Conservation (phyloP, 2,888 invertebrate genomes). For the Amphipoea oculea region DNA sequence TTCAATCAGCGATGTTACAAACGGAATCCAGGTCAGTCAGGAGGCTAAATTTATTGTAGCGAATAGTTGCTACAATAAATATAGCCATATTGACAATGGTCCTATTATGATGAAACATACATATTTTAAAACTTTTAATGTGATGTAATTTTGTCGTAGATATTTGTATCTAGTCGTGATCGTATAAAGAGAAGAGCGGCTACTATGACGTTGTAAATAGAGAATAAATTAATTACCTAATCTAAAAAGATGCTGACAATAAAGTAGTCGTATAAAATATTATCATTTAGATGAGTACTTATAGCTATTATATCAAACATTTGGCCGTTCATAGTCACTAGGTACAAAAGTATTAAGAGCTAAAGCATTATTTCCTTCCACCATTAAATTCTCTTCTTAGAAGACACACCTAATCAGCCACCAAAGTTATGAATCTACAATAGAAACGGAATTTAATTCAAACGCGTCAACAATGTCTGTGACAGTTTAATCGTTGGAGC, state of each 20-base stretch:
- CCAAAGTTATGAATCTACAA: slow-evolving; percentile 46
- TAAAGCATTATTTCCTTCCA: neutral
- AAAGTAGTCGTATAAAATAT: neutral
- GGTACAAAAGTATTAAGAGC: neutral
- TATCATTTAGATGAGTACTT: too few species aligned
- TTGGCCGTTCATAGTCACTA: neutral
- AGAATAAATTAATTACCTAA: neutral
- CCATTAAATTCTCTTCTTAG: slow-evolving; percentile 4
- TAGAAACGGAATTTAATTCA: slow-evolving; percentile 54
- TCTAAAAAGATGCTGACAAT: neutral
- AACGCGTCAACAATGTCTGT: slow-evolving; percentile 76
- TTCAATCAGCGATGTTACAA: too few species aligned
- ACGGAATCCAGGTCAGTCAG: too few species aligned
- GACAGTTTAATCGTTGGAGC: slow-evolving; percentile 88
- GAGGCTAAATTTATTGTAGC: too few species aligned
- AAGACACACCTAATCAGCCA: slow-evolving; percentile 42
- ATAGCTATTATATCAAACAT: neutral
- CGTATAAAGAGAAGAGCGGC: too few species aligned
- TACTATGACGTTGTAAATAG: too few species aligned
- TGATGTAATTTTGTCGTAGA: too few species aligned
- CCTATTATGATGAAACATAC: too few species aligned
- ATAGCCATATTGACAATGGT: too few species aligned
- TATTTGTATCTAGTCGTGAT: too few species aligned
- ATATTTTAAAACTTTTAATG: too few species aligned
- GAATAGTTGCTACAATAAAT: too few species aligned